Percentiles rank a stretch among this genome's conserved stretches.
Conservation (phyloP, 2,888 invertebrate species). For the Heteromyza rotundicornis region DNA sequence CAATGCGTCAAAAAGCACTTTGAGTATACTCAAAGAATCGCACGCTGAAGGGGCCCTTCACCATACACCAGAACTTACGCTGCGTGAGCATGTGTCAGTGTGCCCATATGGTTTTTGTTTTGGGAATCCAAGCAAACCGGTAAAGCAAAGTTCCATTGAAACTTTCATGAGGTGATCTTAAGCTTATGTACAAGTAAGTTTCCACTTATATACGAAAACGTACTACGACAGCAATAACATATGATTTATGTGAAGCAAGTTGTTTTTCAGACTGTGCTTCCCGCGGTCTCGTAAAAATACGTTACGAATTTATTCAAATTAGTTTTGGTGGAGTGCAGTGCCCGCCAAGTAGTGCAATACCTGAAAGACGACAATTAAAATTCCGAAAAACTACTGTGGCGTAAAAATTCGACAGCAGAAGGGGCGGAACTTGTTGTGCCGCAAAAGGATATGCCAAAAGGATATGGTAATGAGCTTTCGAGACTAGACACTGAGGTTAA, state of each 20-base stretch:
- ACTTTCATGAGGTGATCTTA: constrained; percentile 17
- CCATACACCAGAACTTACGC: neutral
- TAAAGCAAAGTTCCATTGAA: constrained; percentile 8
- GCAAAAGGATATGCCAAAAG: neutral
- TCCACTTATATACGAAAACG: neutral
- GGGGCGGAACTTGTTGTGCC: neutral
- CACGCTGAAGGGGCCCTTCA: neutral
- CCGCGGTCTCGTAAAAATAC: constrained; percentile 32
- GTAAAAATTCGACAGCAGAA: constrained; percentile 11
- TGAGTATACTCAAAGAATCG: neutral
- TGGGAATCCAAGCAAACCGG: constrained; percentile 12
- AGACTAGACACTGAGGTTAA: no score
- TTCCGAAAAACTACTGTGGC: constrained; percentile 21
- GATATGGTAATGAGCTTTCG: neutral
- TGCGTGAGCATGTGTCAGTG: neutral
- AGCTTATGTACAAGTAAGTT: no score
- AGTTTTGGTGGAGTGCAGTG: neutral
- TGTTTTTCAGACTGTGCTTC: constrained; percentile 4
- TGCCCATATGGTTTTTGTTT: neutral
- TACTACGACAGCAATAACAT: constrained; percentile 10
- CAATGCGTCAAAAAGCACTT: constrained; percentile 40
- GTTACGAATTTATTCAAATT: constrained; percentile 42
- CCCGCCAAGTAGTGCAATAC: constrained; percentile 14
- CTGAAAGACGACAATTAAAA: constrained; percentile 9
- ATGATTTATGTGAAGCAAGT: constrained; percentile 17